These are phyloP conservation scores for Chloropsis cyanopogon DNA, from an alignment of 2,113 vertebrate species.

Conservation along the genomic window DNA sequence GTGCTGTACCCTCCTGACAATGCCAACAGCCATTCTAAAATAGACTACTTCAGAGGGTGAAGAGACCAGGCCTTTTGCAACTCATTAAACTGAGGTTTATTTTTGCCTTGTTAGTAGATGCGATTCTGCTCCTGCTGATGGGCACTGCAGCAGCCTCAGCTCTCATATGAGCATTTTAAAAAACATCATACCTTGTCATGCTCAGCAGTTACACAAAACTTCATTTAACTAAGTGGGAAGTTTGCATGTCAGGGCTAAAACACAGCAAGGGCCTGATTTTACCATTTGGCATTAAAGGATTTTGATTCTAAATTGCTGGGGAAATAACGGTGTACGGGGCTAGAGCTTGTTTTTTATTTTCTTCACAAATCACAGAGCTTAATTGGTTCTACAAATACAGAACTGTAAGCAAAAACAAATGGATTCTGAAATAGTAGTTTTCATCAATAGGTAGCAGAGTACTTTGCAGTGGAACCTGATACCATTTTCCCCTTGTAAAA, in stretches of 20 bases:
- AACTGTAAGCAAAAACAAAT: neutral
- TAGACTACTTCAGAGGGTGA: slow-evolving; percentile 19
- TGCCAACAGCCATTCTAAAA: slow-evolving; percentile 56
- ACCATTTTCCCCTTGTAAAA: neutral
- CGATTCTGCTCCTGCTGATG: neutral
- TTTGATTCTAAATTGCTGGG: neutral
- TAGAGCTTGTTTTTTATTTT: neutral
- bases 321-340: neutral
- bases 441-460: neutral
- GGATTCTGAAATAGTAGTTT: neutral
- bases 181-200: neutral
- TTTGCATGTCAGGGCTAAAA: neutral
- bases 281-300: neutral
- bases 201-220: neutral
- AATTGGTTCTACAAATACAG: neutral
- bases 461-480: neutral
- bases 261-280: neutral
- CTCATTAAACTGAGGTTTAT: slow-evolving; percentile 50
- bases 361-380: neutral
- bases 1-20: neutral
- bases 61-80: slow-evolving; percentile 31
- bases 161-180: neutral
- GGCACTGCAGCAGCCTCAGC: neutral
- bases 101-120: slow-evolving; percentile 35
- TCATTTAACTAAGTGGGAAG: neutral